Evolutionary conservation across 1,140 invertebrate species (phyloP), one percentile per base, ranked within the genome.

Genomic region (Hycleus phaleratus): DNA sequence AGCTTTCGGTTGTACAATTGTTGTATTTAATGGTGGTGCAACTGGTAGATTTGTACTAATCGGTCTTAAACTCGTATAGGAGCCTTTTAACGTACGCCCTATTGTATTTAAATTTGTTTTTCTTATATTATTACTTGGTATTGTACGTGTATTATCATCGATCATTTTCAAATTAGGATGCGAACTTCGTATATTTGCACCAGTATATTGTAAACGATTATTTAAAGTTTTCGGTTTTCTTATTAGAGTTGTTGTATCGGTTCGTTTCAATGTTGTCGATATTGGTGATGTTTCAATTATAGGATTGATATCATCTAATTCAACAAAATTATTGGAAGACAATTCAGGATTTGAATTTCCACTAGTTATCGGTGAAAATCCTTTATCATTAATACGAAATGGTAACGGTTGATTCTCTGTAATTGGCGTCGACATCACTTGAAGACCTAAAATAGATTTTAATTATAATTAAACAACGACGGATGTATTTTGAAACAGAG

Each of bases 371-470:
- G 71, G 71, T 10, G 71, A 73, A 49, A 73, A 61, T 18, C 58
- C 53, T 18, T 64, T 32, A 32, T 32, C 32, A 32, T 32, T 32
- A 7, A 32, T 32, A 32, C 4, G 4, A 32, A 32, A 32, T 32
- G 32, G 32, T 5, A 32, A 46, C 57, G 60, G 40, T 56, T 56
- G 6, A 46, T 47, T 7, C 46, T 44, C 11, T 32, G 62, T 59
- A 62, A 72, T 73, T 46, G 71, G 71, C 7, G 71, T 73, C n/a
- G 71, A 73, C 66, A 71, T 70, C 2, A 68, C 63, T 59, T 68
- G 66, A 46, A 70, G 53, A 62, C 62, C 67, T 66, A 52, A 24
- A 66, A 57, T 38, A 45, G 38, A 42, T 32, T 32, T 32, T 4
- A 32, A 32, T 5, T 32, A 32, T 5, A 5, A 5, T 32, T 32